Evolutionary conservation across 2,797 vertebrate genomes (phyloP).

Genomic region (Rhinogobio ventralis): DNA sequence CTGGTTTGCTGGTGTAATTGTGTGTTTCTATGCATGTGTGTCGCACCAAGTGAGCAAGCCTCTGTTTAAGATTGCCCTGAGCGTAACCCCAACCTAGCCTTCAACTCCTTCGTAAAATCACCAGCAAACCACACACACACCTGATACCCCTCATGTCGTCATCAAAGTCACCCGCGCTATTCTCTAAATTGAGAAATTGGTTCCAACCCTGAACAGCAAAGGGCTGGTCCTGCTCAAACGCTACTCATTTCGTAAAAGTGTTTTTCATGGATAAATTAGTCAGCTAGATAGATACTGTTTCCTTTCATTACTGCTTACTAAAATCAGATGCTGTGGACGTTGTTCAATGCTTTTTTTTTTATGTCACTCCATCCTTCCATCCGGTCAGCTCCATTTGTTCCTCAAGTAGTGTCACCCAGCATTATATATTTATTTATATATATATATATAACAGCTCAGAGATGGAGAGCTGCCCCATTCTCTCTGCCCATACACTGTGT

Average conservation of each 20-base stretch:
- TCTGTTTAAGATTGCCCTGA: slow-evolving; percentile 52
- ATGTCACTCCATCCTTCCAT: slow-evolving; percentile 65
- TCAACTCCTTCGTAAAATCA: slow-evolving; percentile 58
- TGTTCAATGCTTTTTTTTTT: neutral
- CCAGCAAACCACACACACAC: slow-evolving; percentile 52
- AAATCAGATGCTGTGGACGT: slow-evolving; percentile 35
- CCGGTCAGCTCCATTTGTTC: slow-evolving; percentile 84
- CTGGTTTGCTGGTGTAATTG: slow-evolving; percentile 36
- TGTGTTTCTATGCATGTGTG: slow-evolving; percentile 23
- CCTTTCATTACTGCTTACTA: slow-evolving; percentile 42
- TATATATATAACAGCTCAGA: slow-evolving; percentile 58
- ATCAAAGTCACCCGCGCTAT: slow-evolving; percentile 38
- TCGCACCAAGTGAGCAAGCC: slow-evolving; percentile 8
- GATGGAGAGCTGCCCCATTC: slow-evolving; percentile 83
- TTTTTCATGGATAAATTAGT: slow-evolving; percentile 42
- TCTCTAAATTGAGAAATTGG: slow-evolving; percentile 54
- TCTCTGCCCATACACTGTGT: slow-evolving; percentile 82
- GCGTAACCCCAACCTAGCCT: slow-evolving; percentile 57
- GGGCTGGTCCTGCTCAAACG: slow-evolving; percentile 19
- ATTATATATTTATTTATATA: slow-evolving; percentile 85
- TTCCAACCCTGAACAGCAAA: slow-evolving; percentile 36
- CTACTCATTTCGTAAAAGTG: slow-evolving; percentile 11
- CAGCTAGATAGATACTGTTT: slow-evolving; percentile 31
- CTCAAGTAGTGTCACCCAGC: slow-evolving; percentile 87
- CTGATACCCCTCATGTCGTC: slow-evolving; percentile 54